A percentile compares a stretch with the other conserved stretches of the same genome.
These are phyloP conservation scores for Dyspetes luteomarginatus DNA, from an alignment of 2,888 invertebrate genomes.

Conservation along the genomic window DNA sequence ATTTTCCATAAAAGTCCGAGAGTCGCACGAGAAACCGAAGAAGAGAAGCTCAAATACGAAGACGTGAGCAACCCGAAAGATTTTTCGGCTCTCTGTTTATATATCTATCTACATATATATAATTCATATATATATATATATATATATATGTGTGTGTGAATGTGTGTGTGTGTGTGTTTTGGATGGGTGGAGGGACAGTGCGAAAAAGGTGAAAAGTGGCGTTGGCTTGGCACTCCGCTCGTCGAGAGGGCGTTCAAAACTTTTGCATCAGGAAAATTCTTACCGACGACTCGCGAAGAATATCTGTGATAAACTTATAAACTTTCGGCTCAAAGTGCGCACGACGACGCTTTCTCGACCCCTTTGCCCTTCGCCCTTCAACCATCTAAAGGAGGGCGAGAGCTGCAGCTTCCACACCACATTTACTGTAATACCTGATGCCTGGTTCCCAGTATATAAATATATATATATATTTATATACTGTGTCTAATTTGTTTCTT, in stretches of 20 bases:
- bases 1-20: conserved; percentile 11
- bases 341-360: conserved; percentile 50
- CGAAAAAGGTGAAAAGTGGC: conserved; percentile 60
- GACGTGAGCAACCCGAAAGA: conserved; percentile 27
- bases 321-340: conserved; percentile 57
- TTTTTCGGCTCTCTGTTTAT: conserved; percentile 15
- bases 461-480: background rate
- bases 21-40: background rate
- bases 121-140: too few relatives aligned
- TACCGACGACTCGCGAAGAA: conserved; percentile 70
- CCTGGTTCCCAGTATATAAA: conserved; percentile 22
- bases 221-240: conserved; percentile 50
- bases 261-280: conserved; percentile 78
- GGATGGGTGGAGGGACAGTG: conserved; percentile 26
- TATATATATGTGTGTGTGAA: background rate
- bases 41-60: conserved; percentile 33
- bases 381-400: too few relatives aligned
- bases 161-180: conserved; percentile 1
- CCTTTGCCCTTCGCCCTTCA: too few relatives aligned
- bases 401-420: conserved; percentile 39
- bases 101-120: too few relatives aligned
- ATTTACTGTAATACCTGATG: conserved; percentile 22
- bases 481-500: background rate
- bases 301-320: conserved; percentile 74
- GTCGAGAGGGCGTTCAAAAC: conserved; percentile 71